Evolutionary conservation across 2,113 vertebrate genomes (phyloP), one percentile per base, ranked within the genome.

Genomic region (Phylloscopus trochiloides): DNA sequence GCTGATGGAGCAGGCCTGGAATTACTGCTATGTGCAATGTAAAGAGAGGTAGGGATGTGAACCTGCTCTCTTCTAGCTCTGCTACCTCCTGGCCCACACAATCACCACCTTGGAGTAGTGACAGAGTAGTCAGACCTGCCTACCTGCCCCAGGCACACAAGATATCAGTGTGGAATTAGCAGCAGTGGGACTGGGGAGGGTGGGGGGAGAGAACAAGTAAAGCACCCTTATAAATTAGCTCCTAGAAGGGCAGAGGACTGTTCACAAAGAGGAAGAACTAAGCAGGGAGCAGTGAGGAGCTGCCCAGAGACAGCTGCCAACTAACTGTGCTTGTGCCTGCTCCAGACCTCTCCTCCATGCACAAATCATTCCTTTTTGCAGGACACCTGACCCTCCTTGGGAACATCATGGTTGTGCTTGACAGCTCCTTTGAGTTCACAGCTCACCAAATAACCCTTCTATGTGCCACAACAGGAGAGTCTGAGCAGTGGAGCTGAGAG

Each of bases 41-140:
- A 38, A 58, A 81, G 74, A 86, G 91, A 89, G 58, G 80, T 55
- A 96, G 87, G 81, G 84, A 94, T 3, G 6, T 3, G 36, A 81
- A 86, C 54, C 45, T 86, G 62, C 71, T 63, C 72, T 66, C 20
- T 6, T 71, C 40, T 43, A 85, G 77, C 70, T 82, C 76, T 29
- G 34, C 38, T 68, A 14, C 42, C 28, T 66, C 78, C 58, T 47
- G 51, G 43, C 38, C 51, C 4, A 3, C 40, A 38, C 36, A 24
- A 4, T 71, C 70, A 36, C 32, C 50, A 45, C 54, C 54, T 72
- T 3, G 6, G 24, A 50, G 84, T 26, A 54, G 58, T 6, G 34
- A 65, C 62, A 87, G 51, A 74, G 48, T 28, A 68, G 42, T 68
- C 73, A 67, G 74, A 90, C 43, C 40, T 72, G 67, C 29, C 48